phyloP scores from a whole-genome alignment of 2,113 vertebrate genomes.

The Steatornis caripensis region DNA sequence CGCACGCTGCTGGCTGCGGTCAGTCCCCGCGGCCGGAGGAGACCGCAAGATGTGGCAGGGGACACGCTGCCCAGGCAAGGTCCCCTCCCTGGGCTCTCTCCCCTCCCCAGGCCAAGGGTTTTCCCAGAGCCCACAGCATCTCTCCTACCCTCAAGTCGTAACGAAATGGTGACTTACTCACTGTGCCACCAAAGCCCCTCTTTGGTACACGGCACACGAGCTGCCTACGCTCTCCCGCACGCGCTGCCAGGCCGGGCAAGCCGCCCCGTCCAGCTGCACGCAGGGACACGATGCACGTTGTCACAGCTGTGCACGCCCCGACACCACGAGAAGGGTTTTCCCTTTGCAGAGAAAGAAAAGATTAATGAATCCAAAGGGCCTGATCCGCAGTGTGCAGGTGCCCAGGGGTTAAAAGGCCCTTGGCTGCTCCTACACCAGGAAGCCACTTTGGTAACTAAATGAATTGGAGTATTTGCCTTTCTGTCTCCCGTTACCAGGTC shows the following conservation, averaged over 20 bases:
- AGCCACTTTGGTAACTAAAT: background rate
- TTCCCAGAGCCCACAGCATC: background rate
- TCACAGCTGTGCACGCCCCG: background rate
- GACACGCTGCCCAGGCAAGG: background rate
- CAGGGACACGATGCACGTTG: fast-evolving
- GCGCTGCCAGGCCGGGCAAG: background rate
- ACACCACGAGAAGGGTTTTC: background rate
- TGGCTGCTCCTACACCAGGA: background rate
- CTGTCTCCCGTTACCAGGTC: background rate
- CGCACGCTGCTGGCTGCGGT: too few species aligned
- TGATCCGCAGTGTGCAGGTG: background rate
- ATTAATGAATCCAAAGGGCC: background rate
- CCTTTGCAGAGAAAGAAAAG: background rate
- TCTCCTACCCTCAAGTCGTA: background rate
- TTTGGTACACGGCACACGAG: background rate
- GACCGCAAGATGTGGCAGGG: background rate
- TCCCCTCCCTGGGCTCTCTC: background rate
- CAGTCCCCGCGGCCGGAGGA: too few species aligned
- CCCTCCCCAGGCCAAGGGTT: background rate
- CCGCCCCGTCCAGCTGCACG: too few species aligned
- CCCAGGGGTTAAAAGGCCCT: background rate
- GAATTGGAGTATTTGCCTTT: background rate
- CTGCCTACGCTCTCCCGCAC: fast-evolving
- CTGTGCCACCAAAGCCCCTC: background rate
- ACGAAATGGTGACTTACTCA: background rate